These are phyloP conservation scores for Tretioscincus oriximinensis DNA, from an alignment of 2,113 vertebrate genomes.

Conservation along the genomic window DNA sequence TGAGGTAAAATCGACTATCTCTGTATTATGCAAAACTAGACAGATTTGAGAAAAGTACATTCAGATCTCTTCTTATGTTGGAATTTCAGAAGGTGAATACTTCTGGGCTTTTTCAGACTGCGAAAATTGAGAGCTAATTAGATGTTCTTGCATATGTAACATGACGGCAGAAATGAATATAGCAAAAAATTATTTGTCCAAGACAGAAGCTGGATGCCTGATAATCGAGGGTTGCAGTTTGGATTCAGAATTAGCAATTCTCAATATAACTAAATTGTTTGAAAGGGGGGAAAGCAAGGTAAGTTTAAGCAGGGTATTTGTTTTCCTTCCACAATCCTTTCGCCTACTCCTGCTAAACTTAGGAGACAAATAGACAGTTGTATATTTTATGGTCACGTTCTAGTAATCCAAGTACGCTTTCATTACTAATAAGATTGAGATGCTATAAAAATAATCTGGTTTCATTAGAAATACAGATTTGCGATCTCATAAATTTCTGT, in stretches of 20 bases:
- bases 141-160: neutral
- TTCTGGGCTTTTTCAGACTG: slow-evolving; percentile 16
- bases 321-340: no score
- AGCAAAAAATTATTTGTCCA: slow-evolving; percentile 3
- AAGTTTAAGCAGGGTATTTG: neutral
- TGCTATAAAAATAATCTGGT: no score
- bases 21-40: accelerated
- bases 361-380: neutral
- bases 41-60: neutral
- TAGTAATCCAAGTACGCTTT: neutral
- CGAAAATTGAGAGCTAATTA: slow-evolving; percentile 40
- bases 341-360: neutral
- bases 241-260: neutral
- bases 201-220: neutral
- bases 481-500: neutral
- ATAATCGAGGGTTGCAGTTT: slow-evolving; percentile 1
- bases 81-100: slow-evolving; percentile 49
- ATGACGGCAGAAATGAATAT: slow-evolving; percentile 4
- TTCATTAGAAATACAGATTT: neutral
- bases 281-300: slow-evolving; percentile 2
- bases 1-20: neutral
- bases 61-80: slow-evolving; percentile 23
- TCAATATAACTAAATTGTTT: neutral
- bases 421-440: neutral
- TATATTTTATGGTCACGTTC: neutral